These are phyloP conservation scores for Mermis nigrescens DNA, from an alignment of 2,888 invertebrate genomes.

Conservation along the genomic window DNA sequence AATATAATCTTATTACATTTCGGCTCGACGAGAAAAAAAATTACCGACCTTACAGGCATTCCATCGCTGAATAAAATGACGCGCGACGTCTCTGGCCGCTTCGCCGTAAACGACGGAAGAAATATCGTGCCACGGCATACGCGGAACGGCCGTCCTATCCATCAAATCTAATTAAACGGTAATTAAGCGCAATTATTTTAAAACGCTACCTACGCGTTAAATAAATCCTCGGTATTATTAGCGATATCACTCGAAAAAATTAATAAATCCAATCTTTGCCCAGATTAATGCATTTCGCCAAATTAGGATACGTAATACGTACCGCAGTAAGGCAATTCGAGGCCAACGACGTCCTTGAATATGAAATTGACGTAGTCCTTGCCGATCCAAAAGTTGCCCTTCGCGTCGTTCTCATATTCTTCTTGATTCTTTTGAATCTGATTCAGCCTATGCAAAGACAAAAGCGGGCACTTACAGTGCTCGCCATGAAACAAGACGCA, in stretches of 20 bases:
- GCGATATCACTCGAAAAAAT: too few species aligned
- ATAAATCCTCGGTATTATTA: too few species aligned
- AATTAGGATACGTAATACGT: too few species aligned
- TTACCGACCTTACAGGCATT: conserved; percentile 31
- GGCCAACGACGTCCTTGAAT: conserved; percentile 33
- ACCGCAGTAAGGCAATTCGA: conserved; percentile 23
- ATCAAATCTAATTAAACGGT: conserved; percentile 35
- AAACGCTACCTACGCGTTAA: too few species aligned
- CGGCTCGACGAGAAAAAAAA: too few species aligned
- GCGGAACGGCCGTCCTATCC: conserved; percentile 35
- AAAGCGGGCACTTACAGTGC: too few species aligned
- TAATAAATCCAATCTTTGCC: too few species aligned
- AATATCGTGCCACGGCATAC: conserved; percentile 42
- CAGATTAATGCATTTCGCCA: too few species aligned
- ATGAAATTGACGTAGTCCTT: conserved; percentile 41
- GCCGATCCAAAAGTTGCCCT: conserved; percentile 38
- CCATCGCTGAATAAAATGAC: conserved; percentile 41
- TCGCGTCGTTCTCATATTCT: conserved; percentile 15
- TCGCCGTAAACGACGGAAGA: conserved; percentile 38
- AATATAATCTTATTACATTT: too few species aligned
- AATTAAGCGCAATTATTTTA: too few species aligned
- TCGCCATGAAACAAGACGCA: too few species aligned
- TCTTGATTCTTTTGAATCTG: not conserved
- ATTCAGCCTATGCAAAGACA: not conserved
- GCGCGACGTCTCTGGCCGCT: conserved; percentile 37